Evolutionary conservation across 1,140 invertebrate species (phyloP), one percentile per base, ranked within the genome.

Genomic region (Conus ventricosus): DNA sequence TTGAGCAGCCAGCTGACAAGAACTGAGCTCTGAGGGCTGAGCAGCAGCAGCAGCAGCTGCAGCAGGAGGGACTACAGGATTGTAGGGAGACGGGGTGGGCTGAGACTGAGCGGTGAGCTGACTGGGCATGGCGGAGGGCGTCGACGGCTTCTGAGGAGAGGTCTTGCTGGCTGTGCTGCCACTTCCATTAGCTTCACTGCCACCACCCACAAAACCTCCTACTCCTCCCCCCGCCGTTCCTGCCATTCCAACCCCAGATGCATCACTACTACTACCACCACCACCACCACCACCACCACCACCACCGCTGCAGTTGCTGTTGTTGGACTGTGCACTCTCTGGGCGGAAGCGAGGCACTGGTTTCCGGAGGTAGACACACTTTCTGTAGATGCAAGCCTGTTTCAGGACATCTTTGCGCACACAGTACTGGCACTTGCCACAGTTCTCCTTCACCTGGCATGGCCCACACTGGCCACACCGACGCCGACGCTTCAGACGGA

Each of bases 401-500:
- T 94, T 94, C 8, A 94, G 88, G 6, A 94, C 92, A 85, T 93
- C 92, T 76, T 92, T 91, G n/a, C 93, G 88, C 55, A 94, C 75
- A 89, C 93, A 94, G 86, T 92, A 93, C 83, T 93, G 92, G 90
- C 93, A 94, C 84, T 93, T 92, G 90, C 91, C 92, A 89, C 93
- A 94, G 84, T 94, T 94, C 75, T 94, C 91, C 87, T 93, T 93
- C 25, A 94, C 90, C 88, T 93, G 93, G 90, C 92, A 94, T 5
- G 94, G 94, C 4, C 93, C 94, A 90, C 94, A 94, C 87, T 94
- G 92, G 3, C 94, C 94, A 92, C 94, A 94, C 7, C 93, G 85
- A 13, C 92, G 88, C 10, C 94, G 85, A 7, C 94, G 89, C 85
- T 94, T 94, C 54, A 93, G 90, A n/a, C 92, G 90, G 63, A 92